Evolutionary conservation across 1,140 invertebrate species (phyloP), one percentile per base, ranked within the genome.

Genomic region (Scaptomyza pallida): DNA sequence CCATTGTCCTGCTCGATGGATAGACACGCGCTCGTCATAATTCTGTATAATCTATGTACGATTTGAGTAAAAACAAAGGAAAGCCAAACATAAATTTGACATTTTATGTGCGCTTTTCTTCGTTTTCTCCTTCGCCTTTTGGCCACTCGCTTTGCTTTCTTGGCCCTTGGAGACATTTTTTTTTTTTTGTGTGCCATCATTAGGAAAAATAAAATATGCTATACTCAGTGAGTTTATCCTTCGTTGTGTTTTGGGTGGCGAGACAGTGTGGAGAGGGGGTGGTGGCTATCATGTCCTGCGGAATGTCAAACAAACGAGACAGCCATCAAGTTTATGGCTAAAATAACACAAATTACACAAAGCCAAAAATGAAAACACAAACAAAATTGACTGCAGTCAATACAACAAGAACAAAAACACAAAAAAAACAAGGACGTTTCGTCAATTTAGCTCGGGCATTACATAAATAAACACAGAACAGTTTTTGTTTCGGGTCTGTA

Each of bases 1-100:
- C 75, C 77, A 89, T 78, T 86, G 74, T 81, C 75, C 81, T 81
- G 70, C 69, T 75, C 74, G 69, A 77, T 89, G 83, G 78, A 88
- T 88, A 88, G 82, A 86, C 82, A 88, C 82, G 82, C 82, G 82
- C 83, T 78, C 72, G 83, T 88, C 82, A 88, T 88, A 88, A 88
- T 88, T 88, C 82, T 88, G 78, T 88, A 82, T 89, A 88, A 88
- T 88, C 83, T 88, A 89, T 89, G 86, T 89, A 79, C 88, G 88
- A 88, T 83, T 90, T 90, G 78, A 88, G 82, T 90, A 88, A 90
- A 83, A 88, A 78, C 82, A 89, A 89, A 86, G 78, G 67, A 81
- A 88, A 82, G 75, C 78, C 82, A 63, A 57, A 71, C 88, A 90
- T 90, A 90, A 90, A 90, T 90, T 90, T 86, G 65, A 76, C 75